These are phyloP conservation scores for Drosophila fuyamai DNA, from an alignment of 1,140 invertebrate species.

Conservation along the genomic window DNA sequence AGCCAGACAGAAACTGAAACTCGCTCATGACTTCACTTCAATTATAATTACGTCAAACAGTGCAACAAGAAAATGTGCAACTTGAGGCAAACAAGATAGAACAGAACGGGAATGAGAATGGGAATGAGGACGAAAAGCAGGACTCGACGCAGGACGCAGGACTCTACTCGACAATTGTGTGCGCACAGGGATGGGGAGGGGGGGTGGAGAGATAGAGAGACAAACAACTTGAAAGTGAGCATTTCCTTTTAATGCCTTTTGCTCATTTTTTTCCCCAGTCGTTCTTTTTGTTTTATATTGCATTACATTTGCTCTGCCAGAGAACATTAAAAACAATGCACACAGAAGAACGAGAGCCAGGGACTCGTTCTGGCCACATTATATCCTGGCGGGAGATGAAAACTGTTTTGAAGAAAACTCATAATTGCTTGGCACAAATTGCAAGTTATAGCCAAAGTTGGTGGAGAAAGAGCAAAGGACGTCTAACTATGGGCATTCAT, in stretches of 20 bases:
- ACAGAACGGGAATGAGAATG: constrained; percentile 10
- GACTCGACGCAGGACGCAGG: constrained; percentile 29
- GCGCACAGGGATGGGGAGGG: constrained; percentile 9
- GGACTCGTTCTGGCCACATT: constrained; percentile 60
- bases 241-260: constrained; percentile 79
- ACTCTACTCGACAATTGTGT: constrained; percentile 61
- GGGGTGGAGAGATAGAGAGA: constrained; percentile 19
- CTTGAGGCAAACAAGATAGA: constrained; percentile 78
- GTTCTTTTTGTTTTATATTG: constrained; percentile 68
- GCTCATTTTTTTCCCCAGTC: constrained; percentile 56
- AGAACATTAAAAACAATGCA: constrained; percentile 70
- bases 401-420: constrained; percentile 74
- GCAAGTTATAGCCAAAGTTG: constrained; percentile 76
- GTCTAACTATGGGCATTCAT: constrained; percentile 66
- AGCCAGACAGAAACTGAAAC: constrained; percentile 53
- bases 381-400: constrained; percentile 58
- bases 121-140: not conserved
- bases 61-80: constrained; percentile 82
- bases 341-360: constrained; percentile 19
- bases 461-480: constrained; percentile 25
- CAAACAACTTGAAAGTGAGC: constrained; percentile 73
- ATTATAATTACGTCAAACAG: constrained; percentile 84
- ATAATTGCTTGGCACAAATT: constrained; percentile 79
- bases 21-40: constrained; percentile 83
- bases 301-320: constrained; percentile 73